These are phyloP conservation scores for Erinaceus europaeus DNA, from an alignment of 2,113 vertebrate genomes.

Conservation along the genomic window DNA sequence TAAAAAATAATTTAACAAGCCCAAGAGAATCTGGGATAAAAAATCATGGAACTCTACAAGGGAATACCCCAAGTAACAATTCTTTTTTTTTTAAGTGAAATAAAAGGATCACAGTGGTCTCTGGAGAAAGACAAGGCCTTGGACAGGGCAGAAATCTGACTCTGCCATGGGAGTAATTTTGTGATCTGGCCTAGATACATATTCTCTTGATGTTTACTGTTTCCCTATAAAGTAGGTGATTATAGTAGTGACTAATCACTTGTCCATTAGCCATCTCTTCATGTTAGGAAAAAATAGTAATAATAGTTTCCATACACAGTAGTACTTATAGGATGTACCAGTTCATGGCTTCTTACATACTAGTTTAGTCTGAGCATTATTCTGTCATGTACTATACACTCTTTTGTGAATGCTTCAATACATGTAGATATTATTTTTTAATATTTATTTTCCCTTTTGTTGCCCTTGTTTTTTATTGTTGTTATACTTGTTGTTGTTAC, in stretches of 20 bases:
- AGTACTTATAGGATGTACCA: background rate
- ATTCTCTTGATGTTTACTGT: slow-evolving; percentile 9
- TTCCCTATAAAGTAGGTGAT: slow-evolving; percentile 23
- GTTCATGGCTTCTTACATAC: background rate
- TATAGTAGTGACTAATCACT: background rate
- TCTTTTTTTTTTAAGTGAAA: slow-evolving; percentile 19
- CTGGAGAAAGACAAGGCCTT: slow-evolving; percentile 41
- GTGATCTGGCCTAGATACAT: background rate
- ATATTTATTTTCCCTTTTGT: no score
- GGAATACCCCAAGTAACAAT: slow-evolving; percentile 47
- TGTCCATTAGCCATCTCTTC: background rate
- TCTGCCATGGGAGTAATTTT: background rate
- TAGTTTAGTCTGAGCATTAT: background rate
- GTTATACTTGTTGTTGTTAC: no score
- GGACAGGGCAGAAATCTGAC: background rate
- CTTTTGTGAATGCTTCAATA: background rate
- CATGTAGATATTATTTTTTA: background rate
- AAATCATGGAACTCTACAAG: slow-evolving; percentile 46
- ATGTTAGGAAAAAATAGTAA: background rate
- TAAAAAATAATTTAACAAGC: slow-evolving; percentile 51
- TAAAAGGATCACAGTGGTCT: slow-evolving; percentile 32
- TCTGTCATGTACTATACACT: background rate
- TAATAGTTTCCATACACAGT: background rate
- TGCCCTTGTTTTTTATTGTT: no score
- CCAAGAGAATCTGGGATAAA: slow-evolving; percentile 33